Evolutionary conservation across 2,888 invertebrate species (phyloP), one percentile per base, ranked within the genome.

Genomic region (Tenthredo amoena): DNA sequence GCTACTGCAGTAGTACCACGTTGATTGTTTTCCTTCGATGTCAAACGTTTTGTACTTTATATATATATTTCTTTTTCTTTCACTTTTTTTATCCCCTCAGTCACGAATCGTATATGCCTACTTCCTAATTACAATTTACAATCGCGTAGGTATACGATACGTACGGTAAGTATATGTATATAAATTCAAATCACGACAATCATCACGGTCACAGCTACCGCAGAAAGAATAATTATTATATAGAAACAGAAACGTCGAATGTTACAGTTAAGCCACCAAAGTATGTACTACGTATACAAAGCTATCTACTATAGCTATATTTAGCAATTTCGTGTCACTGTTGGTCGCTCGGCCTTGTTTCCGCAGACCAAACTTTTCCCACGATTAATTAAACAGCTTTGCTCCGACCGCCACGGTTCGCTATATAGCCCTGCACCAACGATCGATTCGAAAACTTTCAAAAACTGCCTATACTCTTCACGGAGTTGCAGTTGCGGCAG

Each of bases 1-100:
- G 40, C 72, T 40, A 40, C 40, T 68, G 55, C 26, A 26, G 31
- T 15, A 9, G 72, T n/a, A 43, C 43, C 21, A 43, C 62, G 58
- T 34, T 81, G 81, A 62, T 81, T 62, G 58, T 62, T 84, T 72
- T 84, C 26, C 72, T 72, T 71, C 84, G 71, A 71, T 84, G 71
- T 84, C 71, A 37, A 72, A 72, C 82, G 40, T 43, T 37, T 50
- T 62, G 9, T 62, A 12, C 34, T 58, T 21, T 81, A 10, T n/a
- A 12, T 62, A 18, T 58, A 12, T 62, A 18, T 58, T 34, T 62
- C 21, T 58, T 65, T 6, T 62, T 40, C 50, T 68, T 50, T 26
- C 15, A 1, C 21, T 62, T 81, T 68, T 50, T 37, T 37, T 12
- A 74, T 5, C 26, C 72, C 40, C 21, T n/a, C 68, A 74, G 72